Conservation (phyloP, 2,888 invertebrate genomes). For the Amphipyra tragopoginis region DNA sequence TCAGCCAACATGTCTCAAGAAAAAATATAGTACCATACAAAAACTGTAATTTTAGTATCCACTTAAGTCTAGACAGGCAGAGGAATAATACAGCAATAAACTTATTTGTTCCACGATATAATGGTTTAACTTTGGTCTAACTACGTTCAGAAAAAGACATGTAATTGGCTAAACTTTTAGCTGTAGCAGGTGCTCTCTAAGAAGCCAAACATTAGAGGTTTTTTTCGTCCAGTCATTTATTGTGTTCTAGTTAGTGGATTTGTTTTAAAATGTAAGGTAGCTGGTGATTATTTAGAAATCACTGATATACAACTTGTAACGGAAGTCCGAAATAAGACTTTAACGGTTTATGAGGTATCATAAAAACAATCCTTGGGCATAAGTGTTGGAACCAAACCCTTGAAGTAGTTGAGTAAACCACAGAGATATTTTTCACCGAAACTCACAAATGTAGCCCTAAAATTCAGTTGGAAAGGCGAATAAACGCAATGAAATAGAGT, state of each 20-base stretch:
- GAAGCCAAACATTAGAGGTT: conserved; percentile 1
- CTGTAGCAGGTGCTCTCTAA: conserved; percentile 23
- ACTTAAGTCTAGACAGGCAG: conserved; percentile 34
- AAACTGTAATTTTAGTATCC: conserved; percentile 36
- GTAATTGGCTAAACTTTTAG: conserved; percentile 30
- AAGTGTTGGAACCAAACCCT: no score
- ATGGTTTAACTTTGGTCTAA: conserved; percentile 15
- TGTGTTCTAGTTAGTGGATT: background rate
- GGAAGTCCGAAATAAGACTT: no score
- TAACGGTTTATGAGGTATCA: no score
- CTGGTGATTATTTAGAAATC: no score
- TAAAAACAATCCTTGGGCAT: no score
- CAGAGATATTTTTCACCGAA: no score
- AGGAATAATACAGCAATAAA: conserved; percentile 42
- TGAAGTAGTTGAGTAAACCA: no score
- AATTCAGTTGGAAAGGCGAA: no score
- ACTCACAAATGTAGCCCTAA: no score
- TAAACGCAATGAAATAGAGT: no score
- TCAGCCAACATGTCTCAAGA: background rate
- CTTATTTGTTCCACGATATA: conserved; percentile 21
- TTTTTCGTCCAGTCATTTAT: conserved; percentile 1
- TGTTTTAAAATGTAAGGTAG: no score
- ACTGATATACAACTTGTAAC: no score
- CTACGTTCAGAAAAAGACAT: conserved; percentile 25
- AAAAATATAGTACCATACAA: conserved; percentile 15